Percentiles rank a stretch among this genome's conserved stretches.
Evolutionary conservation across 1,140 invertebrate species (phyloP).

Genomic region (Orchestia grillus): DNA sequence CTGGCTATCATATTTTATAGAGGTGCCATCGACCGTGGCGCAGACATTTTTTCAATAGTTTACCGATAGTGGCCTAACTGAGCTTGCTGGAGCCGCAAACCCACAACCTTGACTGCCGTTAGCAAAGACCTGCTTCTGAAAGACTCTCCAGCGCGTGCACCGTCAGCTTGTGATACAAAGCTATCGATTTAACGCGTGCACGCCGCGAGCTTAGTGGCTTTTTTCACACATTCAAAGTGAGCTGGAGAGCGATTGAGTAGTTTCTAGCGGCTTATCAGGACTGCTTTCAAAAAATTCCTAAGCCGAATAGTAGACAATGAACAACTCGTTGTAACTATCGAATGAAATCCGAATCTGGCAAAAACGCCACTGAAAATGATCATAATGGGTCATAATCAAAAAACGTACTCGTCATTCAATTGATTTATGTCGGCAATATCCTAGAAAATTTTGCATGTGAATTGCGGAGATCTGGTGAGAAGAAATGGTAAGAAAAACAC

Average conservation of each 20-base stretch:
- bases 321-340: background rate
- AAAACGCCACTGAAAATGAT: background rate
- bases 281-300: background rate
- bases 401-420: background rate
- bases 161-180: background rate
- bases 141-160: background rate
- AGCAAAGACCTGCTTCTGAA: background rate
- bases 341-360: background rate
- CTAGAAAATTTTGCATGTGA: too few species aligned
- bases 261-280: background rate
- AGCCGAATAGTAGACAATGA: background rate
- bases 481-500: too few species aligned
- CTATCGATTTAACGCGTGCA: background rate
- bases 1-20: conserved; percentile 54
- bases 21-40: conserved; percentile 54
- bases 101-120: conserved; percentile 24
- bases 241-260: background rate
- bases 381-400: background rate
- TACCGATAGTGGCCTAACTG: conserved; percentile 52
- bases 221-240: background rate
- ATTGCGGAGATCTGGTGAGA: too few species aligned
- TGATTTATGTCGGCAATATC: too few species aligned
- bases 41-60: conserved; percentile 54
- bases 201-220: background rate
- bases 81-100: conserved; percentile 21